A percentile compares a stretch with the other conserved stretches of the same genome.
These are phyloP conservation scores for Ichneumoninae sp. DNA, from an alignment of 2,888 invertebrate genomes.

Conservation along the genomic window DNA sequence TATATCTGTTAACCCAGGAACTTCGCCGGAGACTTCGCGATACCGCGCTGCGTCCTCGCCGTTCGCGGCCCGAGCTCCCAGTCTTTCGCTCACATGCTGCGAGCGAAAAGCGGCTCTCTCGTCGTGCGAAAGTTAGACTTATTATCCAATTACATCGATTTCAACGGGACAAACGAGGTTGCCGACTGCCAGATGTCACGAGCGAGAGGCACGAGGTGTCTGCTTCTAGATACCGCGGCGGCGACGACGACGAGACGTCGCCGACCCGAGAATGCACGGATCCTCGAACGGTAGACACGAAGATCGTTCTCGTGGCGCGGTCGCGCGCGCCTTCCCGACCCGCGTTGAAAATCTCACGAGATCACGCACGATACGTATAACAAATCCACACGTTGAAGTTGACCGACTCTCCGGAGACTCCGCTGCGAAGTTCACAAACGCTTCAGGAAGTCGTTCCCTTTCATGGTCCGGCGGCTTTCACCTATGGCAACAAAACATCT, in stretches of 20 bases:
- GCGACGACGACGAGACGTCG: constrained; percentile 55
- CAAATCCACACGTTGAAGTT: constrained; percentile 5
- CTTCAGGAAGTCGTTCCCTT: constrained; percentile 14
- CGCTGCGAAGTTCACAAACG: not conserved
- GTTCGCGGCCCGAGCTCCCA: constrained; percentile 16
- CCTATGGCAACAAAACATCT: constrained; percentile 26
- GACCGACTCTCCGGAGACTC: not conserved
- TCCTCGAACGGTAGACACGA: constrained; percentile 68
- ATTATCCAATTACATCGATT: constrained; percentile 82
- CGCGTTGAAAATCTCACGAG: constrained; percentile 50
- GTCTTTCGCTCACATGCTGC: constrained; percentile 28
- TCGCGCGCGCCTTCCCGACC: constrained; percentile 62
- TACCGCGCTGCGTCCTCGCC: constrained; percentile 23
- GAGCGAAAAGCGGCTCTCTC: constrained; percentile 35
- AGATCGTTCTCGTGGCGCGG: constrained; percentile 72
- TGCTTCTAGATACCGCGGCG: constrained; percentile 58
- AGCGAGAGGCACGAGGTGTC: constrained; percentile 66
- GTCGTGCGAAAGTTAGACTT: constrained; percentile 74
- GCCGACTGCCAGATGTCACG: constrained; percentile 82
- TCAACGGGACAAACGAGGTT: constrained; percentile 81
- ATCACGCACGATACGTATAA: constrained; percentile 47
- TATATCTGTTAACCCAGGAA: constrained; percentile 21
- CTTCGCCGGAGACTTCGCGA: constrained; percentile 35
- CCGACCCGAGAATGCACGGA: constrained; percentile 58
- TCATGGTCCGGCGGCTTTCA: constrained; percentile 12